Evolutionary conservation across 2,888 invertebrate genomes (phyloP).

Genomic region (Cyrtodaria siliqua): DNA sequence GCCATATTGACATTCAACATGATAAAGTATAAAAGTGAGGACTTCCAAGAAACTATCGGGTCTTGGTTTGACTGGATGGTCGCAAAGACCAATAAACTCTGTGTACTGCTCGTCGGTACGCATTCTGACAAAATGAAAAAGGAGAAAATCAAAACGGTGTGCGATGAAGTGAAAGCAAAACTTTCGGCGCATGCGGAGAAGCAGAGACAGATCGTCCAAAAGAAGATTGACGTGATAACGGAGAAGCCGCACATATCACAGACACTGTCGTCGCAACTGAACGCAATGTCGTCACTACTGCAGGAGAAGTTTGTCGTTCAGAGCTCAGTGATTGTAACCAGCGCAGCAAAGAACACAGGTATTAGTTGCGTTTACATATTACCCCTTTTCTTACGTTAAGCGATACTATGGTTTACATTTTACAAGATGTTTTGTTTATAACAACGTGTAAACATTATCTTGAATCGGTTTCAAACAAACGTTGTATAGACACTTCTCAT

Average conservation of each 20-base stretch:
- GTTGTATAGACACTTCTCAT: too few relatives aligned
- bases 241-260: conserved; percentile 80
- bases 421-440: too few relatives aligned
- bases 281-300: conserved; percentile 78
- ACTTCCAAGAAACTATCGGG: conserved; percentile 80
- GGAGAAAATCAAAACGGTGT: conserved; percentile 56
- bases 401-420: too few relatives aligned
- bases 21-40: conserved; percentile 75
- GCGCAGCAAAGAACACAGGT: conserved; percentile 70
- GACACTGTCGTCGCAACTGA: conserved; percentile 82
- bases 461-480: too few relatives aligned
- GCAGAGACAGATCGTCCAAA: conserved; percentile 72
- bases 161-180: conserved; percentile 67
- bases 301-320: conserved; percentile 78
- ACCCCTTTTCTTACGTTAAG: too few relatives aligned
- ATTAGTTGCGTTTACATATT: too few relatives aligned
- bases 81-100: conserved; percentile 80
- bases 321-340: conserved; percentile 79
- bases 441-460: too few relatives aligned
- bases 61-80: conserved; percentile 85
- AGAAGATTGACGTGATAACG: conserved; percentile 79
- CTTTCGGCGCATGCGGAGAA: conserved; percentile 68
- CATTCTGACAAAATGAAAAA: conserved; percentile 77
- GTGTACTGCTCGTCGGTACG: conserved; percentile 82
- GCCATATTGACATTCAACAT: conserved; percentile 83